Base-by-base conservation (phyloP, 1,140 invertebrate species). In the Laupala kohalensis region DNA sequence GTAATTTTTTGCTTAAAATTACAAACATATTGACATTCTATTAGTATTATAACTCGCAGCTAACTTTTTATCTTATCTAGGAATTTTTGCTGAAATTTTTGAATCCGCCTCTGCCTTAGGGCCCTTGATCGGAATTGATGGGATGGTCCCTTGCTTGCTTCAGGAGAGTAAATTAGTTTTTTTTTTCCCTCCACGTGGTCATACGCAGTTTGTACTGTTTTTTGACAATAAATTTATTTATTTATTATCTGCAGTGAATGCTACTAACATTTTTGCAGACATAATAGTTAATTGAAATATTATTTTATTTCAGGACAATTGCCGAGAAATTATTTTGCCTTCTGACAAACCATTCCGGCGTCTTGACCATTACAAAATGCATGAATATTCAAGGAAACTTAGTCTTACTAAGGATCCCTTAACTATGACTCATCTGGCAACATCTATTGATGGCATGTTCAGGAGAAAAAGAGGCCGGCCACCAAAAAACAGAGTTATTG, bases 401-500 rank as follows among this genome's bases (percentile, higher is more conserved):
- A 86, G 81, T 72, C 77, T 85, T 64, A 82, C 83, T 78, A 83
- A 81, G 75, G 81, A 82, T 74, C 80, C 80, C 53, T 81, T 85
- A 69, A 85, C 83, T 71, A 85, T 86, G 75, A 87, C 89, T 0
- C 88, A 90, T 75, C 80, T 89, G 23, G 84, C 87, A 3, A 92
- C 89, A 27, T 91, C 90, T 26, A 86, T 93, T 65, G 92, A 94
- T 78, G 90, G 91, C 19, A 91, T 94, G 87, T 95, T 96, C 78
- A 91, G 93, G 79, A 84, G 93, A 73, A 96, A 96, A 77, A 83
- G 94, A 28, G 94, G 94, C 72, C 84, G 94, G 70, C 94, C 94
- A 24, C 94, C 94, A 15, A 96, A 96, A 80, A 96, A 96, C 79
- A 84, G 93, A 4, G 88, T 95, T 19, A 93, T 96, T 67, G 93